These are phyloP conservation scores for Pteropus rufus DNA, from an alignment of 2,797 vertebrate species.

Conservation along the genomic window DNA sequence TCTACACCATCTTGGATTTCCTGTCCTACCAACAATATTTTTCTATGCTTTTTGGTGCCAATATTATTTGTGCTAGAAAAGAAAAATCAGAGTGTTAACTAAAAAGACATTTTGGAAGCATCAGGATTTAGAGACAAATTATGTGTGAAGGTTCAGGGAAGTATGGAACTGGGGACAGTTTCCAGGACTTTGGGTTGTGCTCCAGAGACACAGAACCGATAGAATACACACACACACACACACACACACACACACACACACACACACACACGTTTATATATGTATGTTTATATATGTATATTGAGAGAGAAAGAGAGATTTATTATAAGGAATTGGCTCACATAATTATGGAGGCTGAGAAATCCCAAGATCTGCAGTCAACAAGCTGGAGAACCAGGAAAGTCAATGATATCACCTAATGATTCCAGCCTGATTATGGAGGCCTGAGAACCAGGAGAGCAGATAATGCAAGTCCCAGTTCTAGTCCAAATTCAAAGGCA, in stretches of 20 bases:
- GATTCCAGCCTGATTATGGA: background rate
- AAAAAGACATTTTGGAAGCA: slow-evolving; percentile 41
- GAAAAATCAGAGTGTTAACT: slow-evolving; percentile 25
- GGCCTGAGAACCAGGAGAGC: background rate
- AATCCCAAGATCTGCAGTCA: background rate
- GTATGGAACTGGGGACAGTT: background rate
- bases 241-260: background rate
- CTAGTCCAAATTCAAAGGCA: background rate
- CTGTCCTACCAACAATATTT: slow-evolving; percentile 56
- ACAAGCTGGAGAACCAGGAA: background rate
- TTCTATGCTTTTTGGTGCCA: slow-evolving; percentile 56
- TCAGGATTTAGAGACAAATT: slow-evolving; percentile 8
- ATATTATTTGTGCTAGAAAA: slow-evolving; percentile 50
- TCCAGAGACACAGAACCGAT: background rate
- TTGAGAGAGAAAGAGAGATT: background rate
- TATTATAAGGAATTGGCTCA: background rate
- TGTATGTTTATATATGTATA: too few species aligned
- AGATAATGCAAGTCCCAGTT: background rate
- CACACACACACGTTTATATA: background rate
- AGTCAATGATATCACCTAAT: background rate
- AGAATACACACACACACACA: background rate
- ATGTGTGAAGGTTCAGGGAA: background rate
- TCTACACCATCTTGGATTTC: slow-evolving; percentile 59
- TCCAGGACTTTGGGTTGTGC: background rate
- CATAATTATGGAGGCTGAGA: background rate